phyloP scores from a whole-genome alignment of 2,888 invertebrate species.

The Octonoba sinensis region DNA sequence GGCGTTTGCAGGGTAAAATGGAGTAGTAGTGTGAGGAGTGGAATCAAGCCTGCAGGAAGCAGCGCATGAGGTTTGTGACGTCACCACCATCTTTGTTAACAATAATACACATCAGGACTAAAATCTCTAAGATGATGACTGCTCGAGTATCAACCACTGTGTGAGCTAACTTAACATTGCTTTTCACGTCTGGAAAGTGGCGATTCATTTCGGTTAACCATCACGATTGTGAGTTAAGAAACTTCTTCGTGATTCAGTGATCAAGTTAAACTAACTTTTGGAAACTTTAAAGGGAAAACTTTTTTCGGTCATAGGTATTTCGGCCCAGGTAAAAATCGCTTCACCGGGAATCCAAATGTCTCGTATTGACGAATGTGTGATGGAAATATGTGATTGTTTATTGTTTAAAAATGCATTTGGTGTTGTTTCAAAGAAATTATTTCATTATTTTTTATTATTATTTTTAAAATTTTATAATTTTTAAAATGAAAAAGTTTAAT shows the following conservation, averaged over 20 bases:
- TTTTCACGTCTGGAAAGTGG: no score
- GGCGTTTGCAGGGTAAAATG: conserved; percentile 65
- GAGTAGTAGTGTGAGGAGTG: conserved; percentile 64
- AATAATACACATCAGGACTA: conserved; percentile 65
- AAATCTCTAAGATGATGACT: conserved; percentile 62
- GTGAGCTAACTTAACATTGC: neutral
- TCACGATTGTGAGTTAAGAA: no score
- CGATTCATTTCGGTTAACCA: no score
- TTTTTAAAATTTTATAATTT: no score
- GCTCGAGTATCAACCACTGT: conserved; percentile 44
- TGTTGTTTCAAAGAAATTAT: no score
- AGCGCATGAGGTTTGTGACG: conserved; percentile 66
- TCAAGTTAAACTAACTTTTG: conserved; percentile 20
- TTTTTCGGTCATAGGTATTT: conserved; percentile 38
- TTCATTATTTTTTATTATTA: no score
- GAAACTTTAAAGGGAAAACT: conserved; percentile 60
- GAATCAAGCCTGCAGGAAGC: conserved; percentile 65
- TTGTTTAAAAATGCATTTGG: no score
- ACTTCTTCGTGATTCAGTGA: no score
- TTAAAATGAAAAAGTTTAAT: no score
- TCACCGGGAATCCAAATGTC: neutral
- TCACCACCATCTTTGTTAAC: conserved; percentile 64
- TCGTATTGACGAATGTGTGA: neutral
- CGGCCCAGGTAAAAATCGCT: conserved; percentile 41
- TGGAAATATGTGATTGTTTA: neutral